Evolutionary conservation across 2,888 invertebrate species (phyloP).

Genomic region (Iphiclides podalirius): DNA sequence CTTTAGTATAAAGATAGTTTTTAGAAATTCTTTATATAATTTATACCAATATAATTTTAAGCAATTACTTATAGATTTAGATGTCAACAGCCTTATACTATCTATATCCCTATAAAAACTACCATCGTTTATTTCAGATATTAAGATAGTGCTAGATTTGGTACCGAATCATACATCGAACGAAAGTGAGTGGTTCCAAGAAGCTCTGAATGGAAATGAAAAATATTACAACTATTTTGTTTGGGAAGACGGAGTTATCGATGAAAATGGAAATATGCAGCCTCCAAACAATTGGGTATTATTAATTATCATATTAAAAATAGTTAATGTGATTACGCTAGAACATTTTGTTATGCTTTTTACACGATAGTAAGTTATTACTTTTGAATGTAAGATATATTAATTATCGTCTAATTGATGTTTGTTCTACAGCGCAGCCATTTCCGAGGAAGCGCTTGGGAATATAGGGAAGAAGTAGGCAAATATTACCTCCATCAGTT

Average conservation of each 20-base stretch:
- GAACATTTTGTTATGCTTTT: no score
- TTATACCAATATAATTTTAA: no score
- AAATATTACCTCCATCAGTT: slow-evolving; percentile 89
- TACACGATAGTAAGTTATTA: no score
- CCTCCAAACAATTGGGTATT: slow-evolving; percentile 88
- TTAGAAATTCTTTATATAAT: no score
- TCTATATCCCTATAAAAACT: no score
- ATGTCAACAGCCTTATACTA: no score
- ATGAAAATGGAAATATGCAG: slow-evolving; percentile 60
- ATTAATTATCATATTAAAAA: no score
- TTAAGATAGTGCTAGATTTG: slow-evolving; percentile 82
- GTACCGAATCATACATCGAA: slow-evolving; percentile 89
- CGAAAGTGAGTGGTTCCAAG: slow-evolving; percentile 90
- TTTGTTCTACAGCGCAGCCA: slow-evolving; percentile 59
- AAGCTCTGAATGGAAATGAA: slow-evolving; percentile 81
- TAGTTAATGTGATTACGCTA: no score
- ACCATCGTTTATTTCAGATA: slow-evolving; percentile 48
- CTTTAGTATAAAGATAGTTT: no score
- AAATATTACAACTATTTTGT: slow-evolving; percentile 87
- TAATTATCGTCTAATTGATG: no score
- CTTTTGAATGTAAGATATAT: no score
- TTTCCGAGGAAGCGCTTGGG: slow-evolving; percentile 87
- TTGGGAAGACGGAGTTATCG: slow-evolving; percentile 82
- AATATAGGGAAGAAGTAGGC: slow-evolving; percentile 81
- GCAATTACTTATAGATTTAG: no score